A percentile compares a stretch with the other conserved stretches of the same genome.
phyloP scores from a whole-genome alignment of 2,888 invertebrate genomes.

The Drosophila mimica region DNA sequence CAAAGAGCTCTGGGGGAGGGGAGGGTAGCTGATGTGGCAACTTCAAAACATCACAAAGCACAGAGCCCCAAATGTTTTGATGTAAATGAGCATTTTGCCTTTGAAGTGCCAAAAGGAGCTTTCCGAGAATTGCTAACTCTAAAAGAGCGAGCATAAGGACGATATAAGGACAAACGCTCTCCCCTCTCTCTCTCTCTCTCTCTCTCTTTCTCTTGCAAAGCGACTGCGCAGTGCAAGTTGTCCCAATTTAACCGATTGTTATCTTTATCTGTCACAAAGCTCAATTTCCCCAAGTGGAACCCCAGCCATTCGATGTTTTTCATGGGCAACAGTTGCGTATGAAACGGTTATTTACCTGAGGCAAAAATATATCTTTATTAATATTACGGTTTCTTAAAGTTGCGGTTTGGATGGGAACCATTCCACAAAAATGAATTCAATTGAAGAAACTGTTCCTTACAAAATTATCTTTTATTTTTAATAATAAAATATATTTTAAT shows the following conservation, averaged over 20 bases:
- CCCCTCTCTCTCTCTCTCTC: not conserved
- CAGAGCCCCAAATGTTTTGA: conserved; percentile 59
- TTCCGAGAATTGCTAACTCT: not conserved
- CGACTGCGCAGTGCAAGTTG: conserved; percentile 40
- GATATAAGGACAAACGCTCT: not conserved
- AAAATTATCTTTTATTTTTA: no score
- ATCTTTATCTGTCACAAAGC: conserved; percentile 30
- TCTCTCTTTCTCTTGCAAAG: conserved; percentile 1
- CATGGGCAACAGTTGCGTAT: conserved; percentile 1
- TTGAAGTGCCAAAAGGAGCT: conserved; percentile 11
- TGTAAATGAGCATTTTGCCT: conserved; percentile 41
- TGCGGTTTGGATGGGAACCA: not conserved
- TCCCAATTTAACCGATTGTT: conserved; percentile 64
- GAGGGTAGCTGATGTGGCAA: not conserved
- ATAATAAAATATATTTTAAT: no score
- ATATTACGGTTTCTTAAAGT: not conserved
- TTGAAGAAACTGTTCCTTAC: no score
- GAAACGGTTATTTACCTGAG: not conserved
- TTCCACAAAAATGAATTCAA: no score
- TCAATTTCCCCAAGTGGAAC: not conserved
- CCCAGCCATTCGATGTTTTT: conserved; percentile 13
- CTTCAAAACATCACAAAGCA: conserved; percentile 44
- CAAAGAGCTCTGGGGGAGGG: not conserved
- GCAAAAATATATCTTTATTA: not conserved
- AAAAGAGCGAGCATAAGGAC: not conserved